Evolutionary conservation across 2,888 invertebrate genomes (phyloP).

Genomic region (Endotricha flammealis): DNA sequence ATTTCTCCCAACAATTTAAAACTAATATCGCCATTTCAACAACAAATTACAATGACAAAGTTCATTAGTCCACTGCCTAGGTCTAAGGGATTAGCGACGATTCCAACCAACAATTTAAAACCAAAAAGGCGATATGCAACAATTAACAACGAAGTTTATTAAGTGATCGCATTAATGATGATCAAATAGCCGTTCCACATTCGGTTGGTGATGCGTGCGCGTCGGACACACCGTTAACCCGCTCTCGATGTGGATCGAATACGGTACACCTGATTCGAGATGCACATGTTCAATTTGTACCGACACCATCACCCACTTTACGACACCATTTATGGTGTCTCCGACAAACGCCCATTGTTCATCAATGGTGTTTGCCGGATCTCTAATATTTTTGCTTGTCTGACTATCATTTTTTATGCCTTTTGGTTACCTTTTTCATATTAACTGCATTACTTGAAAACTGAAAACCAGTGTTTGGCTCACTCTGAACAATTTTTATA

Average conservation of each 20-base stretch:
- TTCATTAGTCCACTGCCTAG: too few relatives aligned
- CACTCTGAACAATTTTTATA: too few relatives aligned
- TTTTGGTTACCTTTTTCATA: too few relatives aligned
- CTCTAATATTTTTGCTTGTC: not conserved
- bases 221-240: slow-evolving; percentile 45
- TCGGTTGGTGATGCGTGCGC: slow-evolving; percentile 31
- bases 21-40: too few relatives aligned
- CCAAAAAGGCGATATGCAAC: too few relatives aligned
- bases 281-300: slow-evolving; percentile 39
- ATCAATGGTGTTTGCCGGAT: not conserved
- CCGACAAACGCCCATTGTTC: not conserved
- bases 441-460: too few relatives aligned
- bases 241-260: slow-evolving; percentile 53
- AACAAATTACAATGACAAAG: too few relatives aligned
- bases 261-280: slow-evolving; percentile 55
- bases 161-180: slow-evolving; percentile 1
- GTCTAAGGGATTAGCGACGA: too few relatives aligned
- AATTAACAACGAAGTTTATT: not conserved
- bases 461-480: too few relatives aligned
- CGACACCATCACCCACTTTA: slow-evolving; percentile 29
- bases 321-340: not conserved
- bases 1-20: too few relatives aligned
- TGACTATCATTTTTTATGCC: too few relatives aligned
- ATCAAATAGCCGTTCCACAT: slow-evolving; percentile 32
- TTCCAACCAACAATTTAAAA: too few relatives aligned